Percentiles rank a stretch among this genome's conserved stretches.
These are phyloP conservation scores for Drosophila longiperda DNA, from an alignment of 2,888 invertebrate genomes.

Conservation along the genomic window DNA sequence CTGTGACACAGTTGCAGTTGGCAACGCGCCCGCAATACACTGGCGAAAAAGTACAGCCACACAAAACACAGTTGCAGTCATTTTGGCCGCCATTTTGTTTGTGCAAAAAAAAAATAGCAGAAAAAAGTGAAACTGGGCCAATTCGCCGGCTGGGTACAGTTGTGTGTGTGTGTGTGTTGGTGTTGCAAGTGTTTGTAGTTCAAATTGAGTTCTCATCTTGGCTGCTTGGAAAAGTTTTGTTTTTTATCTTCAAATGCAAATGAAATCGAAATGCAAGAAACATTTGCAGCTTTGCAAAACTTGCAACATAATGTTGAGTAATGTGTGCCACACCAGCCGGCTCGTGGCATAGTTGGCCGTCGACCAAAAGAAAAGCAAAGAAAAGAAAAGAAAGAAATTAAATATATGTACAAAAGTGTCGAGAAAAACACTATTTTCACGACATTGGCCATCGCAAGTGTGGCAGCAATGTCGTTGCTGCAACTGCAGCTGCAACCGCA, in stretches of 20 bases:
- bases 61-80: constrained; percentile 68
- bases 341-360: constrained; percentile 73
- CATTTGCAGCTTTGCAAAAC: constrained; percentile 39
- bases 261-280: constrained; percentile 68
- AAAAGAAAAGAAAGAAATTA: constrained; percentile 12
- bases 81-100: constrained; percentile 77
- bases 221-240: constrained; percentile 28
- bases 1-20: constrained; percentile 61
- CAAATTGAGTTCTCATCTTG: constrained; percentile 55
- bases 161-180: constrained; percentile 51
- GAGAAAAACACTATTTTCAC: constrained; percentile 64
- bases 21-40: constrained; percentile 50
- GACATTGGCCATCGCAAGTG: constrained; percentile 44
- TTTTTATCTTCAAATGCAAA: constrained; percentile 54
- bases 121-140: constrained; percentile 72
- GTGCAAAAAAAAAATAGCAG: constrained; percentile 21
- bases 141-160: constrained; percentile 68
- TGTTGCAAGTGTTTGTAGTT: constrained; percentile 8
- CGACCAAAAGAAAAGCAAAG: constrained; percentile 38
- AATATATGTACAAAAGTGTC: constrained; percentile 47
- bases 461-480: constrained; percentile 28
- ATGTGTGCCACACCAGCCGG: constrained; percentile 52
- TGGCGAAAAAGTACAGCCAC: constrained; percentile 76
- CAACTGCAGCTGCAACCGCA: constrained; percentile 22
- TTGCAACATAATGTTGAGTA: constrained; percentile 35